Base-by-base conservation (phyloP, 1,140 invertebrate genomes). In the Bemisia tabaci region DNA sequence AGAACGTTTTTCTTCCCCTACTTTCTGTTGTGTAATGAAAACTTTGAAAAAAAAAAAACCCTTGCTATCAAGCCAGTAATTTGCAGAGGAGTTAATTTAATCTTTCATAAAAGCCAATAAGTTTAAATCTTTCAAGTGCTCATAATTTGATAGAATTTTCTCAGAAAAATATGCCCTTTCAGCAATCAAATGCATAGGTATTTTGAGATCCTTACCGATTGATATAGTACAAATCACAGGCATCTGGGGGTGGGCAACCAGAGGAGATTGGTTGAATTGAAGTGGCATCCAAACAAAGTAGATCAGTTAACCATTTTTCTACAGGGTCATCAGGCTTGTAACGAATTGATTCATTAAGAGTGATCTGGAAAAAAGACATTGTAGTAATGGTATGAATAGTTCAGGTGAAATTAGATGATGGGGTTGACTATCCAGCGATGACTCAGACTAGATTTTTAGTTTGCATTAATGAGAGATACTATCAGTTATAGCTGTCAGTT, bases 301-400 rank as follows among this genome's bases (percentile, higher is more conserved):
- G 79, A 71, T 90, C 82, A 66, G 90, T 92, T 0, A 99, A 78
- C 97, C 97, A 99, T 11, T 78, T 77, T 79, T 99, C 97, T 21
- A 98, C 84, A 9, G 83, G 77, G 79, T 99, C 97, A 22, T 89
- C 89, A 39, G 85, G 78, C 68, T 87, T 87, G 74, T 99, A 99
- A 68, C 97, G 85, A 73, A 99, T 98, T 0, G 95, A 95, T 77
- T 99, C 95, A 60, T 95, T 88, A 11, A 99, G 79, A 65, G 86
- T 87, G 1, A 92, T 79, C 82, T 84, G 68, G 63, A 72, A 71
- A 71, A 26, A 48, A 71, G 63, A 66, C 1, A 70, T n/a, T n/a
- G n/a, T n/a, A n/a, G n/a, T n/a, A n/a, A n/a, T 63, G 27, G 59
- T 21, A 63, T 65, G 24, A 66, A 39, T 60, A 39, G 26, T 58